These are phyloP conservation scores for Poecilus cupreus DNA, from an alignment of 2,888 invertebrate species.

Conservation along the genomic window DNA sequence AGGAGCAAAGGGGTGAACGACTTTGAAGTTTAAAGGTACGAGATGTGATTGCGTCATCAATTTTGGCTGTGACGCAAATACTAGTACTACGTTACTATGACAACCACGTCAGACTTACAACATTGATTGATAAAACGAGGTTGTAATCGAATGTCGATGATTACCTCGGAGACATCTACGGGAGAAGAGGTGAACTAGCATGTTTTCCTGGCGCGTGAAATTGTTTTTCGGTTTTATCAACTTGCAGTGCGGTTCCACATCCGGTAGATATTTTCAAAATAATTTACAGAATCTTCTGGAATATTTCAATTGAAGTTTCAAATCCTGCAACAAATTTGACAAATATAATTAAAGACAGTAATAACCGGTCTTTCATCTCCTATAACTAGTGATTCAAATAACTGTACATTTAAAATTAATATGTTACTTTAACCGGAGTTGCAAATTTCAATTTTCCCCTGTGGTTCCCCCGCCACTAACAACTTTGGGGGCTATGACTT, in stretches of 20 bases:
- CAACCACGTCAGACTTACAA: constrained; percentile 31
- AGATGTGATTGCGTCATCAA: constrained; percentile 47
- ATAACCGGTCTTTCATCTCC: too few relatives aligned
- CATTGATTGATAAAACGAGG: constrained; percentile 53
- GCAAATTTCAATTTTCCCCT: too few relatives aligned
- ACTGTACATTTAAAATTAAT: too few relatives aligned
- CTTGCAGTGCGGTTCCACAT: background rate
- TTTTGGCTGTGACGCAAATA: constrained; percentile 51
- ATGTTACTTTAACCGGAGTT: too few relatives aligned
- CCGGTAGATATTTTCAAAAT: background rate
- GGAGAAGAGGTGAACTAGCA: background rate
- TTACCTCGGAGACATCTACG: constrained; percentile 25
- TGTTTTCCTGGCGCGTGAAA: background rate
- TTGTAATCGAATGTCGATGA: background rate
- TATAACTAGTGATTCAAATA: too few relatives aligned
- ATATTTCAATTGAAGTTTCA: too few relatives aligned
- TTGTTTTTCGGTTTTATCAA: background rate
- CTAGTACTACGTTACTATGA: constrained; percentile 53
- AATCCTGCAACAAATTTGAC: too few relatives aligned
- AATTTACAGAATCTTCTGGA: background rate
- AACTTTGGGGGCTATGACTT: too few relatives aligned
- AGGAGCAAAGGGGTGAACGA: constrained; percentile 37
- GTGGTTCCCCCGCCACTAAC: too few relatives aligned
- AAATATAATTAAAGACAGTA: too few relatives aligned
- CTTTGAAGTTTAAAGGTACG: constrained; percentile 44